Conservation (phyloP, 2,888 invertebrate genomes). For the Notocelia uddmanniana region DNA sequence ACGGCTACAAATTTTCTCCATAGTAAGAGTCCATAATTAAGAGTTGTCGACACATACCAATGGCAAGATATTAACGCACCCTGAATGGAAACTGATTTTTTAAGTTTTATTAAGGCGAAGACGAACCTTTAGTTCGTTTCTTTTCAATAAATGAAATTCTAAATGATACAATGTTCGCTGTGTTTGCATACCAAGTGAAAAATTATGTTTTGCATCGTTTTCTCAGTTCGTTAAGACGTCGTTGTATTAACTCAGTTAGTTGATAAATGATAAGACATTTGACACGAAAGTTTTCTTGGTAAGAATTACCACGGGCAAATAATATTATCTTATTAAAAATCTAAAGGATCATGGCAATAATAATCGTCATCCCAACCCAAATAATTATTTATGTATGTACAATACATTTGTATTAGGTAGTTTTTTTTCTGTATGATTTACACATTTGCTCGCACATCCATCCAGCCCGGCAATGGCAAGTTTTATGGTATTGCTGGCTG, state of each 20-base stretch:
- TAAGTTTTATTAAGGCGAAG: too few relatives aligned
- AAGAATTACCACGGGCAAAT: conserved; percentile 13
- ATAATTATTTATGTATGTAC: not conserved
- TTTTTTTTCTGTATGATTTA: not conserved
- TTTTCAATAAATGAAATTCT: not conserved
- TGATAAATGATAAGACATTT: conserved; percentile 4
- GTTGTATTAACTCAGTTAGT: not conserved
- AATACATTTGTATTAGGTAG: not conserved
- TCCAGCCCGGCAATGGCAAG: not conserved
- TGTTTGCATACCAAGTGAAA: not conserved
- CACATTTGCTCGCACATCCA: not conserved
- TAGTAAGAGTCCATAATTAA: too few relatives aligned
- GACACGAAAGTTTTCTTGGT: not conserved
- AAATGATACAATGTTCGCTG: not conserved
- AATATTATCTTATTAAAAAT: conserved; percentile 3
- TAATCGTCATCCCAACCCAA: not conserved
- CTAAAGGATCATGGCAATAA: not conserved
- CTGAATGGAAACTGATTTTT: too few relatives aligned
- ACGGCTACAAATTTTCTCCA: too few relatives aligned
- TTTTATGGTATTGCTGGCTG: conserved; percentile 6
- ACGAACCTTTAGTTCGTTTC: not conserved
- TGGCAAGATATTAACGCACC: too few relatives aligned
- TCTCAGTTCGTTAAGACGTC: not conserved
- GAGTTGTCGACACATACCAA: too few relatives aligned
- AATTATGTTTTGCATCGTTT: not conserved